Percentiles rank a stretch among this genome's conserved stretches.
Conservation (phyloP, 2,888 invertebrate species). For the Gymnosoma rotundatum region DNA sequence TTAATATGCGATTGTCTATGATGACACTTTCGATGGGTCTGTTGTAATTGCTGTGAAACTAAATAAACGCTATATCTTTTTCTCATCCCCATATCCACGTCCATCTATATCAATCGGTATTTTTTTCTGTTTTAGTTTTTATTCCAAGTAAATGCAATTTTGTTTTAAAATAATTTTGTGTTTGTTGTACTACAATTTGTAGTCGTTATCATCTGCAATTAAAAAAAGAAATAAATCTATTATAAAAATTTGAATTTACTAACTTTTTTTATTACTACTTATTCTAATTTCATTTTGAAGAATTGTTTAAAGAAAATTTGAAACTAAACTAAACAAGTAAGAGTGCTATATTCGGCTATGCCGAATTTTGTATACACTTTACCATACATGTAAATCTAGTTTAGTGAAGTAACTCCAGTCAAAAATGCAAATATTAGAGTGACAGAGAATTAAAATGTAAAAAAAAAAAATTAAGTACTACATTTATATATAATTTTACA, state of each 20-base stretch:
- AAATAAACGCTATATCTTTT: conserved; percentile 39
- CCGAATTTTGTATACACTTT: too few relatives aligned
- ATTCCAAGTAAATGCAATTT: conserved; percentile 10
- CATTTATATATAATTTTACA: too few relatives aligned
- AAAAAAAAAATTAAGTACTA: too few relatives aligned
- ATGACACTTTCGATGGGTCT: conserved; percentile 77
- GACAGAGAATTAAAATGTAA: too few relatives aligned
- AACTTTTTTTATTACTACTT: neutral
- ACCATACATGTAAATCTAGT: too few relatives aligned
- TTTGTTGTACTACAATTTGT: conserved; percentile 13
- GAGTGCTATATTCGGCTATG: too few relatives aligned
- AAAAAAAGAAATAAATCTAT: conserved; percentile 6
- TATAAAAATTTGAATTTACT: too few relatives aligned
- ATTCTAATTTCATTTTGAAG: rapidly evolving
- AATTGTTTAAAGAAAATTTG: too few relatives aligned
- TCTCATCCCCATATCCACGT: conserved; percentile 69
- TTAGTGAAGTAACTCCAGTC: too few relatives aligned
- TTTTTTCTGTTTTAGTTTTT: neutral
- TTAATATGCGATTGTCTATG: conserved; percentile 74
- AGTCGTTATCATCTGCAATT: conserved; percentile 42
- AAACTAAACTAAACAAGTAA: too few relatives aligned
- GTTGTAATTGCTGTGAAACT: conserved; percentile 67
- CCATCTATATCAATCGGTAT: conserved; percentile 11
- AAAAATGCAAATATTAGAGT: too few relatives aligned
- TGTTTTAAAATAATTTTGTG: conserved; percentile 7